Evolutionary conservation across 2,888 invertebrate species (phyloP).

Genomic region (Nymphalis urticae): DNA sequence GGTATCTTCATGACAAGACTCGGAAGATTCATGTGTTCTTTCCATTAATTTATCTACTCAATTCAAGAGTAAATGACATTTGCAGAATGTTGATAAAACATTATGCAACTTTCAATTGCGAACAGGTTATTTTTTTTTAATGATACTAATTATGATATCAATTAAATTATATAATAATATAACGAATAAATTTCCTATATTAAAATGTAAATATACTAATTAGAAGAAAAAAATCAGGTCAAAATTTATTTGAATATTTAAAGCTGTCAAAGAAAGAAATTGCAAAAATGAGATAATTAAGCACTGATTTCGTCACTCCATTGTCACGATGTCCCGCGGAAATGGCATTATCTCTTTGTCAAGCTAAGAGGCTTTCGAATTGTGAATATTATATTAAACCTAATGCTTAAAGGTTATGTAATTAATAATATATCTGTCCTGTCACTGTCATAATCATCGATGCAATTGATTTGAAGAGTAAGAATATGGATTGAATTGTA

Average conservation of each 20-base stretch:
- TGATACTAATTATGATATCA: neutral
- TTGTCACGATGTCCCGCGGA: constrained; percentile 60
- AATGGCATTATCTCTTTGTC: constrained; percentile 44
- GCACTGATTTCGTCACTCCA: constrained; percentile 53
- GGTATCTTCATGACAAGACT: neutral
- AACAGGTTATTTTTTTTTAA: neutral
- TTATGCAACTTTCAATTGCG: constrained; percentile 12
- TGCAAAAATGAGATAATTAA: constrained; percentile 57
- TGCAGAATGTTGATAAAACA: neutral
- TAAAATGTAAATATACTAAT: constrained; percentile 24
- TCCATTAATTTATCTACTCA: neutral
- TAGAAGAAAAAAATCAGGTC: constrained; percentile 13
- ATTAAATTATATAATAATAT: constrained; percentile 3
- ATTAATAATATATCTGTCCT: neutral
- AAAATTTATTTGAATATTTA: constrained; percentile 31
- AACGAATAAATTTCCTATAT: neutral
- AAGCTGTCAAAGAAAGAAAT: constrained; percentile 28
- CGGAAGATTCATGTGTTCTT: neutral
- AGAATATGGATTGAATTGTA: no score
- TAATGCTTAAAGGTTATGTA: no score
- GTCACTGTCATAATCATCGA: no score
- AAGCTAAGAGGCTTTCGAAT: neutral
- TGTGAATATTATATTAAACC: no score
- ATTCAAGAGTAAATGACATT: neutral
- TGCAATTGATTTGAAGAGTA: no score